Base-by-base conservation (phyloP, 2,888 invertebrate species). In the Aspidiotus rigidus region DNA sequence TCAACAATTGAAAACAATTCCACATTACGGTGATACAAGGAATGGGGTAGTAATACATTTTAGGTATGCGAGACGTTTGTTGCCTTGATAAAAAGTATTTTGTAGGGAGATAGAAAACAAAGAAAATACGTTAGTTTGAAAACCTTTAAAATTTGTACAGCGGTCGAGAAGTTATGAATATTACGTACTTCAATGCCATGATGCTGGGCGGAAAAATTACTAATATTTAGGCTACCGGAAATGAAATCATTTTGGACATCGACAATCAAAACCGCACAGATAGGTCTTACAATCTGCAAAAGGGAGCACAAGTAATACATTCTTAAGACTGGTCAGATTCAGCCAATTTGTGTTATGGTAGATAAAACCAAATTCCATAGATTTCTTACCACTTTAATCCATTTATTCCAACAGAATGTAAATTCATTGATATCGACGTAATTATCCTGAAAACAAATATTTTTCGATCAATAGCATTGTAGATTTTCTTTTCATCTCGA, bases 161-260 rank as follows among this genome's bases (percentile, higher is more conserved):
- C 5, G 2, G 28, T 5, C 28, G 28, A 28, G 28, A 5, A 28
- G 28, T 28, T 1, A 28, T 1, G 5, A 5, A 1, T 28, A 28
- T 2, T 28, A 59, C 70, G 80, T 74, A 86, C 87, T 84, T 93
- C 93, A 69, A 85, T 84, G 73, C 92, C 93, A 76, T 93, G 89
- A 73, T 94, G 93, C 76, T 90, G 89, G 16, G 95, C 94, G 72
- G 91, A 90, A 79, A 94, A 94, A 76, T 93, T 87, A 79, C 89
- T 90, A 77, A 98, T 90, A 78, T 94, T 90, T 75, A 98, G 83
- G 8, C 93, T 90, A 57, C 97, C 97, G 69, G 88, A 86, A 77
- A 98, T 94, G 80, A 98, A 98, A 81, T 98, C 97, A 79, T 98
- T 97, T 82, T 98, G 97, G 41, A 97, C 95, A 79, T 98, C 97